Percentiles rank a stretch among this genome's conserved stretches.
These are phyloP conservation scores for Daphoenositta chrysoptera DNA, from an alignment of 2,113 vertebrate genomes.

Conservation along the genomic window DNA sequence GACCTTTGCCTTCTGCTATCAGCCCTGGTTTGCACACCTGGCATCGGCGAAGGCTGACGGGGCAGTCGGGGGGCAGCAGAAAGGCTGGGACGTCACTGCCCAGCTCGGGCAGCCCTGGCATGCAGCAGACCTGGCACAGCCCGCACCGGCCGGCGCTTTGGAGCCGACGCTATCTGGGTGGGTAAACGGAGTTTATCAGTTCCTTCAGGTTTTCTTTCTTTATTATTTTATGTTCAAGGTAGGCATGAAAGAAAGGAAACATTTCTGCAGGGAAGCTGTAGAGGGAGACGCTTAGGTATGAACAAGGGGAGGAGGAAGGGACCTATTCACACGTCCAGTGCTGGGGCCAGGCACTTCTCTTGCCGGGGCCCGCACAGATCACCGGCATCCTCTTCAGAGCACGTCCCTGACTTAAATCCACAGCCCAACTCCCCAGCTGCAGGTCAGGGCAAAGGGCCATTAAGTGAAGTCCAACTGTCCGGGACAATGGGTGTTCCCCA, in stretches of 20 bases:
- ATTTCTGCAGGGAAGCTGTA: neutral
- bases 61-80: rapidly evolving
- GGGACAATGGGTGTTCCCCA: rapidly evolving
- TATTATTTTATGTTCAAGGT: neutral
- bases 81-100: neutral
- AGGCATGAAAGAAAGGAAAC: neutral
- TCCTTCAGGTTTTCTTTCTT: too few species aligned
- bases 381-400: neutral
- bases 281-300: rapidly evolving
- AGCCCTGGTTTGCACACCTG: neutral
- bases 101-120: neutral
- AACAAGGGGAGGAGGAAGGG: neutral
- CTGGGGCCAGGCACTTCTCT: rapidly evolving
- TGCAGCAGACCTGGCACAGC: neutral
- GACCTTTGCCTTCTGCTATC: neutral
- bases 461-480: neutral
- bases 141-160: rapidly evolving
- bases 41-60: rapidly evolving
- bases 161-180: neutral
- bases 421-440: neutral
- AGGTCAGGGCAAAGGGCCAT: neutral
- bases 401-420: rapidly evolving
- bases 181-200: neutral
- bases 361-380: rapidly evolving
- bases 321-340: rapidly evolving